phyloP scores from a whole-genome alignment of 2,797 vertebrate genomes.

The Cirrhinus molitorella region DNA sequence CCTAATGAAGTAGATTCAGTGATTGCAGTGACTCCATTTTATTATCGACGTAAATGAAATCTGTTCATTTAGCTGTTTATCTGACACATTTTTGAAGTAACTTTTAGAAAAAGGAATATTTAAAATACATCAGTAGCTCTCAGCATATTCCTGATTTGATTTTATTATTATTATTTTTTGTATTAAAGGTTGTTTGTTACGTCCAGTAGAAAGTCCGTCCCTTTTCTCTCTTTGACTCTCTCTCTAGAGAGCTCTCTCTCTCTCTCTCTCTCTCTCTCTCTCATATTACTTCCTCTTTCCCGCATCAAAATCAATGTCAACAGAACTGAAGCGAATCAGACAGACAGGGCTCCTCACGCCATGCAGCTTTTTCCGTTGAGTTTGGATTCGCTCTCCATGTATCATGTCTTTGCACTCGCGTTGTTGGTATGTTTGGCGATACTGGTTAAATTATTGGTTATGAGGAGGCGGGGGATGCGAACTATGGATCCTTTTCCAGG shows the following conservation, averaged over 20 bases:
- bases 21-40: no score
- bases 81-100: not conserved
- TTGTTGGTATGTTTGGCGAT: slow-evolving; percentile 61
- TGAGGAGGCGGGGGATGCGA: slow-evolving; percentile 29
- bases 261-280: not conserved
- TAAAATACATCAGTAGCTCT: not conserved
- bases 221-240: not conserved
- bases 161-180: not conserved
- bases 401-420: slow-evolving; percentile 58
- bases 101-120: not conserved
- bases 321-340: no score
- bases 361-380: slow-evolving; percentile 63
- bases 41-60: no score
- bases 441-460: slow-evolving; percentile 23
- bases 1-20: not conserved
- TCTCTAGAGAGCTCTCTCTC: not conserved
- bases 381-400: slow-evolving; percentile 27
- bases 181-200: not conserved
- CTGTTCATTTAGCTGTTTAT: no score
- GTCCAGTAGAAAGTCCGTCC: not conserved
- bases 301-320: not conserved
- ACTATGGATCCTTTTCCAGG: slow-evolving; percentile 66
- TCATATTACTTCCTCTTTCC: not conserved
- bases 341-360: not conserved
- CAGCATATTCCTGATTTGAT: not conserved